Conservation (phyloP, 2,797 vertebrate genomes). For the Astyanax mexicanus region DNA sequence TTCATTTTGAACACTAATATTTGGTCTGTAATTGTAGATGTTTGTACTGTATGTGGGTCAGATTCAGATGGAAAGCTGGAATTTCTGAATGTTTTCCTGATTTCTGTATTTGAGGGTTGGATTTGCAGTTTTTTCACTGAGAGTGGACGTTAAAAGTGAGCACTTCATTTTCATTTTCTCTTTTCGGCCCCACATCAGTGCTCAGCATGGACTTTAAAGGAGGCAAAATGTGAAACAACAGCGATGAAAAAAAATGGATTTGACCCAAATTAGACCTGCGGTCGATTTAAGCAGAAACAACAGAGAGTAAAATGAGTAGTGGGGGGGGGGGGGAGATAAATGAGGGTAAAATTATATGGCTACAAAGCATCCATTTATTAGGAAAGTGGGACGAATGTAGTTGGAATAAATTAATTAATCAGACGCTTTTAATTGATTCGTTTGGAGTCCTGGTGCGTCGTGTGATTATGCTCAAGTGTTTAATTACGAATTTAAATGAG, state of each 20-base stretch:
- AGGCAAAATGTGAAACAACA: constrained; percentile 33
- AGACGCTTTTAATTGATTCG: constrained; percentile 86
- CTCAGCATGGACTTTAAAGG: constrained; percentile 39
- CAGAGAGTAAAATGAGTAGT: constrained; percentile 29
- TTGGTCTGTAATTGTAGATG: too few species aligned
- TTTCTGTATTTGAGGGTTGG: neutral
- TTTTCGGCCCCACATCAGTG: constrained; percentile 24
- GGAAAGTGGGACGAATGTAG: constrained; percentile 74
- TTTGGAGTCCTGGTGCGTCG: constrained; percentile 88
- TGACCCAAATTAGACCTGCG: constrained; percentile 46
- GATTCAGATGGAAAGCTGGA: too few species aligned
- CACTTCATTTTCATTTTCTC: constrained; percentile 15
- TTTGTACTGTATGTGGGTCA: too few species aligned
- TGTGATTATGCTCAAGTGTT: constrained; percentile 91
- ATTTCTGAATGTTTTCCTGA: too few species aligned
- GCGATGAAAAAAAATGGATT: constrained; percentile 26
- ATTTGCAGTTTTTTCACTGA: neutral
- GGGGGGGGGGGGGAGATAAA: constrained; percentile 29
- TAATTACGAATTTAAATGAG: constrained; percentile 94
- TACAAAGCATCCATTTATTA: constrained; percentile 56
- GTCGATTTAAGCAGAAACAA: constrained; percentile 44
- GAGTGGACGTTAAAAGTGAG: neutral
- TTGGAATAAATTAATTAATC: constrained; percentile 81
- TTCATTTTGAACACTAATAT: too few species aligned
- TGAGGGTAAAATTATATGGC: constrained; percentile 50